These are phyloP conservation scores for Schizothorax lantsangensis DNA, from an alignment of 2,797 vertebrate species.

Conservation along the genomic window DNA sequence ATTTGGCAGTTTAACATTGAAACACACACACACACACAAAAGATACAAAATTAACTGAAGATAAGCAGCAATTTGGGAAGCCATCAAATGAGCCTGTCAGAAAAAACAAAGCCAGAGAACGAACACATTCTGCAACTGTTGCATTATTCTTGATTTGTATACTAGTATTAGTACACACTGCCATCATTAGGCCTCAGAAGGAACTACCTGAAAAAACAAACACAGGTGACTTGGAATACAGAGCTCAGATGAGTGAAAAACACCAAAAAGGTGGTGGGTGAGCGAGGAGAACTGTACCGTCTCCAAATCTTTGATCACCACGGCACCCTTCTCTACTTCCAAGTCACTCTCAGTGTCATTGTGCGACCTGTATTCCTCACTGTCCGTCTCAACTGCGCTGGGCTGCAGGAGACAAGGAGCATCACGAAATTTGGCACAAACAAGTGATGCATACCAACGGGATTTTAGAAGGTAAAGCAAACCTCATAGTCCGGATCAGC, in stretches of 20 bases:
- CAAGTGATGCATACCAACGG: too few relatives aligned
- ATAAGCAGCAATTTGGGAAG: slow-evolving; percentile 7
- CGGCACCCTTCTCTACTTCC: slow-evolving; percentile 70
- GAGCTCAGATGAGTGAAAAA: not conserved
- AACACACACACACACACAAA: slow-evolving; percentile 26
- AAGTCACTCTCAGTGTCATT: slow-evolving; percentile 82
- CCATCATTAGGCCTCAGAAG: slow-evolving; percentile 50
- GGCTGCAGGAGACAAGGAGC: slow-evolving; percentile 69
- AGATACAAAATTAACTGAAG: not conserved
- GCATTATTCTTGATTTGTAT: slow-evolving; percentile 15
- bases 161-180: slow-evolving; percentile 30
- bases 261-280: not conserved
- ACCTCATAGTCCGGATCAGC: slow-evolving; percentile 83
- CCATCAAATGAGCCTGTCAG: not conserved
- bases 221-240: not conserved
- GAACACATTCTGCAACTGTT: not conserved
- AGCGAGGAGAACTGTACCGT: slow-evolving; percentile 57
- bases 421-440: not conserved
- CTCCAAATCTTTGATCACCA: slow-evolving; percentile 70
- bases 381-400: slow-evolving; percentile 74
- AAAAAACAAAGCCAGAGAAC: not conserved
- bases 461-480: not conserved
- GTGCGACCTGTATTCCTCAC: slow-evolving; percentile 80
- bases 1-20: slow-evolving; percentile 64
- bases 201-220: slow-evolving; percentile 53